phyloP scores from a whole-genome alignment of 2,113 vertebrate genomes.

The Boulengeromyrus knoepffleri region DNA sequence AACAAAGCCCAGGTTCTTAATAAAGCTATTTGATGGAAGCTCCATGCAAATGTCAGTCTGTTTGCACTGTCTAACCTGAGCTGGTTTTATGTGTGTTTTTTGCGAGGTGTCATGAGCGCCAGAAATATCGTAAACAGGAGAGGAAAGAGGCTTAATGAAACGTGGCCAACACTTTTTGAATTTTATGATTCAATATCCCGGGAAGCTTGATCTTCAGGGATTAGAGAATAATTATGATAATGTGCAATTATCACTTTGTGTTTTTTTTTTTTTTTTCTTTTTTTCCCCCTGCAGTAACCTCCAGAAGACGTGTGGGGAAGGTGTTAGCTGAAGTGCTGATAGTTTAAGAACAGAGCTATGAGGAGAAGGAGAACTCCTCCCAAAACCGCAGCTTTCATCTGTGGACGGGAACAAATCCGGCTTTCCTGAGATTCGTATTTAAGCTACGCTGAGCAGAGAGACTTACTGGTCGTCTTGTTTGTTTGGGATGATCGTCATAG shows the following conservation, averaged over 20 bases:
- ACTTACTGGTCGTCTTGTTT: background rate
- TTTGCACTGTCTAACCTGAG: background rate
- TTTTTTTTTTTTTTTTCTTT: constrained; percentile 65
- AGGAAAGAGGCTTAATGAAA: constrained; percentile 51
- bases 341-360: constrained; percentile 80
- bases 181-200: constrained; percentile 73
- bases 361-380: background rate
- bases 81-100: background rate
- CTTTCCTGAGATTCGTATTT: background rate
- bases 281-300: constrained; percentile 71
- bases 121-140: background rate
- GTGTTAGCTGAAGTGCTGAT: constrained; percentile 81
- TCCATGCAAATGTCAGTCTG: background rate
- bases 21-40: background rate
- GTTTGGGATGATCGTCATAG: background rate
- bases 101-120: background rate
- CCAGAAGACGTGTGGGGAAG: constrained; percentile 69
- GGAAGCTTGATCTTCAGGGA: constrained; percentile 69
- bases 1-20: constrained; percentile 2
- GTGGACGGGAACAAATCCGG: constrained; percentile 29
- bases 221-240: constrained; percentile 90
- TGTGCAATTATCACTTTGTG: constrained; percentile 86
- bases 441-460: background rate
- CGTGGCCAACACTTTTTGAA: constrained; percentile 58
- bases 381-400: background rate